Base-by-base conservation (phyloP, 2,888 invertebrate species). In the Frankliniella intonsa region DNA sequence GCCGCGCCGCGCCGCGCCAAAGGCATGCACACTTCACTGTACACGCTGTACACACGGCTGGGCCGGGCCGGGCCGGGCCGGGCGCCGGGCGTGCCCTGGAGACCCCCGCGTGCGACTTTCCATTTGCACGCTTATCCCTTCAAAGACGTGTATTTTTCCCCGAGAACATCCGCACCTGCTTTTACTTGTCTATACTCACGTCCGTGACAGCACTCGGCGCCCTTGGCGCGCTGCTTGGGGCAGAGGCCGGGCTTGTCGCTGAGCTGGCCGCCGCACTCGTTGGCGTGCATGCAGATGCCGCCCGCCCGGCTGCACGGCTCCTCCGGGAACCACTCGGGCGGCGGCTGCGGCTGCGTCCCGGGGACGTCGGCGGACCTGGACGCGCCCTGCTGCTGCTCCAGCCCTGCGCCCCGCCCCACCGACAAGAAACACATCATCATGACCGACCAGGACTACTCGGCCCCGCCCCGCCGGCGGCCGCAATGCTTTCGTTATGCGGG, bases 131-230 rank as follows among this genome's bases (percentile, higher is more conserved):
- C n/a, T n/a, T n/a, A n/a, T n/a, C n/a, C n/a, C n/a, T n/a, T n/a
- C n/a, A n/a, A n/a, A n/a, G n/a, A n/a, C n/a, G n/a, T n/a, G n/a
- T n/a, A n/a, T n/a, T n/a, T n/a, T n/a, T n/a, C n/a, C n/a, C n/a
- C n/a, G n/a, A 2, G 38, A 5, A 38, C 38, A 38, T 38, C 3
- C 38, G 5, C 38, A 38, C 38, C 38, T 38, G 5, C 38, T 51
- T 51, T 51, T 51, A 14, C 17, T 55, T 8, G 14, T 55, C 55
- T 0, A 19, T 11, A 76, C 69, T 22, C 25, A 76, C 69, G 69
- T 22, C 69, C 69, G 25, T 76, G 69, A 25, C 69, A 76, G 69
- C 69, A 76, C 25, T 76, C 69, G 69, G 25, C 69, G 69, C 69
- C 69, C 69, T 76, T 22, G 25, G 69, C 22, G 25, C 69, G 69